Base-by-base conservation (phyloP, 1,140 invertebrate species). In the Gyrodactylus salaris region DNA sequence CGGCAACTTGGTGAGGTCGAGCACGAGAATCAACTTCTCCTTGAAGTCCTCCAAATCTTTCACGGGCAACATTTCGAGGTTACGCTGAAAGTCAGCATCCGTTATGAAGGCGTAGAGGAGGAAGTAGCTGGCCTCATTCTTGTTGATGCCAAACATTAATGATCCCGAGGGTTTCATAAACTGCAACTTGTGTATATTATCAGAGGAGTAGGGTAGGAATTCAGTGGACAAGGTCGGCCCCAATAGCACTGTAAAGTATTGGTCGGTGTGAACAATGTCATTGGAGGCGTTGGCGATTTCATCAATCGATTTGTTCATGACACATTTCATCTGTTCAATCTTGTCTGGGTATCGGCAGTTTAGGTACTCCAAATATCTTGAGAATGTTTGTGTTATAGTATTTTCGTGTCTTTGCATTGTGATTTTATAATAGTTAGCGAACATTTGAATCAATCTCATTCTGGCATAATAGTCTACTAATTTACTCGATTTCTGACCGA, bases 51-150 rank as follows among this genome's bases (percentile, higher is more conserved):
- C 2, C 2, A 24, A 2, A 71, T 25, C 25, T 7, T 20, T 1
- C 20, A 71, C 25, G 16, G 21, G 70, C 7, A 71, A 16, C 1
- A 1, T 25, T 2, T 21, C 25, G 1, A 1, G 25, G 25, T 71
- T 25, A 1, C 26, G 25, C 25, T 7, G 1, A 24, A 24, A 71
- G 1, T 71, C 70, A 71, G n/a, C 21, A 25, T 71, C n/a, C 1
- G 1, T 1, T 1, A 73, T 16, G 26, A 73, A 73, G 2, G 72
- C 21, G 26, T 73, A 73, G 26, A 73, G 21, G n/a, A 73, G 21
- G 68, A 73, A 73, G 68, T 73, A 73, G 26, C 34, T 73, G 26
- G 22, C 72, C 26, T 73, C 72, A 26, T 73, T 73, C 26, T 73
- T 73, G 26, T 73, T 73, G 20, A 68, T 68, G 20, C 72, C 72